Conservation (phyloP, 2,888 invertebrate genomes). For the Caenorhabditis sp. region DNA sequence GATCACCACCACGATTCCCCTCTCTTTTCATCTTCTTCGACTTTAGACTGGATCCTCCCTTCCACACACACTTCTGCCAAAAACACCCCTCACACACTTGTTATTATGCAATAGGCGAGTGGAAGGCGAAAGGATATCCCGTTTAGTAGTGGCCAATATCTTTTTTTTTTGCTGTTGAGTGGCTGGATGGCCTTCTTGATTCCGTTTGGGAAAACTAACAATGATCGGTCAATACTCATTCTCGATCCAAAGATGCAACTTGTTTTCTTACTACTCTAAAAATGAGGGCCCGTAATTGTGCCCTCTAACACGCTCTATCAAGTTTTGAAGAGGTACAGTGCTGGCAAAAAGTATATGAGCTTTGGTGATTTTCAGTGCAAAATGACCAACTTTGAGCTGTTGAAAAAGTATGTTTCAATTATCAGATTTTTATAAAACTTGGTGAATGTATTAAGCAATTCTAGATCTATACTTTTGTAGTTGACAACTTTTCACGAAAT, state of each 20-base stretch:
- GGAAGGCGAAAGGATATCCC: slow-evolving; percentile 8
- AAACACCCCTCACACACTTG: slow-evolving; percentile 25
- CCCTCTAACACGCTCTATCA: too few relatives aligned
- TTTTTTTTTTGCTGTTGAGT: slow-evolving; percentile 2
- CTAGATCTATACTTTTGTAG: too few relatives aligned
- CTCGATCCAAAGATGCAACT: too few relatives aligned
- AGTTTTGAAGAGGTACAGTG: too few relatives aligned
- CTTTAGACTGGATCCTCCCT: slow-evolving; percentile 24
- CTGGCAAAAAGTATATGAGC: too few relatives aligned
- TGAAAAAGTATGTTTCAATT: too few relatives aligned
- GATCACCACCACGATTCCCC: neutral
- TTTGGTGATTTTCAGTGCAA: too few relatives aligned
- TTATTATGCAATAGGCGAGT: slow-evolving; percentile 38
- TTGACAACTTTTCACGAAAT: too few relatives aligned
- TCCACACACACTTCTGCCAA: slow-evolving; percentile 1
- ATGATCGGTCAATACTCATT: neutral
- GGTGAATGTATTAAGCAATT: too few relatives aligned
- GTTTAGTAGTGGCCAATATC: slow-evolving; percentile 6
- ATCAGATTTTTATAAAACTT: too few relatives aligned
- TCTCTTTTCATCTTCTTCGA: neutral
- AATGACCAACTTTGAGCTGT: too few relatives aligned
- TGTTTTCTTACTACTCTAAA: neutral
- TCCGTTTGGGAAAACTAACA: neutral
- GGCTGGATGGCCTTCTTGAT: neutral
- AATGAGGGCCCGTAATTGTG: too few relatives aligned